These are phyloP conservation scores for Polymixis flavicincta DNA, from an alignment of 2,888 invertebrate genomes.

Conservation along the genomic window DNA sequence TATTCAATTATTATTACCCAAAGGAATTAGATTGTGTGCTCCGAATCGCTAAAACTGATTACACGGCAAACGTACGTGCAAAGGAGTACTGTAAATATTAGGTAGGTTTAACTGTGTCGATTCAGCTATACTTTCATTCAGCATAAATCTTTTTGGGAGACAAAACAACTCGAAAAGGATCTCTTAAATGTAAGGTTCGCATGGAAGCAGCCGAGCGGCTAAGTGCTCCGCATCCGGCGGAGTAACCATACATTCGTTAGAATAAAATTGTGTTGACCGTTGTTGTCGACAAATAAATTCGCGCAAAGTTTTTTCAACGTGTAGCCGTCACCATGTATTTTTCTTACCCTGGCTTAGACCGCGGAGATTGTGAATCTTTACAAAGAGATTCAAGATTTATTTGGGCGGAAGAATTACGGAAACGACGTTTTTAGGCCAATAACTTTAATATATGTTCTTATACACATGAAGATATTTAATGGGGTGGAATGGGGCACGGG, in stretches of 20 bases:
- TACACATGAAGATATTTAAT: conserved; percentile 35
- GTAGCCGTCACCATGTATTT: conserved; percentile 44
- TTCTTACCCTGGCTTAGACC: conserved; percentile 30
- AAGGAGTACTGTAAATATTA: conserved; percentile 27
- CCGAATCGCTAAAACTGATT: conserved; percentile 52
- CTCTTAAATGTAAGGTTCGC: conserved; percentile 65
- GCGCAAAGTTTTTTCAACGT: conserved; percentile 40
- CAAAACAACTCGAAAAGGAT: conserved; percentile 62
- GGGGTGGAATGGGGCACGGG: conserved; percentile 21
- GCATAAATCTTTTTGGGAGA: conserved; percentile 63
- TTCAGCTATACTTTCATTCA: conserved; percentile 45
- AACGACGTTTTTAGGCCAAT: conserved; percentile 27
- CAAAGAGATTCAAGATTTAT: conserved; percentile 54
- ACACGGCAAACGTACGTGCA: conserved; percentile 20
- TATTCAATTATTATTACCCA: conserved; percentile 57
- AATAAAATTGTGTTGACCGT: conserved; percentile 64
- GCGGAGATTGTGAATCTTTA: conserved; percentile 50
- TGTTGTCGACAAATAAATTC: conserved; percentile 62
- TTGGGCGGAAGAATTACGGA: conserved; percentile 19
- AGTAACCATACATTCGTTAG: conserved; percentile 64
- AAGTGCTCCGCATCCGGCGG: conserved; percentile 68
- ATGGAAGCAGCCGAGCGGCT: conserved; percentile 54
- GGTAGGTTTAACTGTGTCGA: conserved; percentile 25
- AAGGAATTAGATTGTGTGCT: conserved; percentile 54
- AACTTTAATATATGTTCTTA: conserved; percentile 38